phyloP scores from a whole-genome alignment of 1,140 invertebrate genomes.

The Radopholus similis region DNA sequence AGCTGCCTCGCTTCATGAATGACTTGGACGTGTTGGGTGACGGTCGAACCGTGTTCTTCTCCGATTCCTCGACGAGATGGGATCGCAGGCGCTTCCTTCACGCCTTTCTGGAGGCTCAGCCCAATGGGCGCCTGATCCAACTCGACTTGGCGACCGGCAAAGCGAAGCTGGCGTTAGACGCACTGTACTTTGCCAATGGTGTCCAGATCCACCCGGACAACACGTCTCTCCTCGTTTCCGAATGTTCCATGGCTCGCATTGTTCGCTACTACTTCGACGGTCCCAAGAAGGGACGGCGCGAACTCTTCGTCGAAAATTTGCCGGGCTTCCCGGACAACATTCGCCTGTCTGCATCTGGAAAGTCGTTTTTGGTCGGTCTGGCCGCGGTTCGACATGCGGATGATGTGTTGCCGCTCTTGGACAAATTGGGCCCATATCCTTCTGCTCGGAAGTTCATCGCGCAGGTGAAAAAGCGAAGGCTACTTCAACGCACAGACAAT shows the following conservation, averaged over 20 bases:
- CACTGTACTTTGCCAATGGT: conserved; percentile 61
- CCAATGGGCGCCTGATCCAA: conserved; percentile 59
- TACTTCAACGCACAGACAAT: conserved; percentile 39
- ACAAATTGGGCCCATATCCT: conserved; percentile 50
- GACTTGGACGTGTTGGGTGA: conserved; percentile 39
- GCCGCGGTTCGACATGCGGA: conserved; percentile 48
- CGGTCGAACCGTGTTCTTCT: conserved; percentile 40
- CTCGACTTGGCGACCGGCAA: conserved; percentile 48
- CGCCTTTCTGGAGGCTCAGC: conserved; percentile 56
- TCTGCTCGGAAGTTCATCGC: conserved; percentile 57
- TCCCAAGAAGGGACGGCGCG: conserved; percentile 47
- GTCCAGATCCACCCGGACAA: conserved; percentile 59
- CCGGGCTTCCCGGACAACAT: conserved; percentile 63
- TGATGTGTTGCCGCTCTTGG: conserved; percentile 51
- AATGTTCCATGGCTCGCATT: conserved; percentile 59
- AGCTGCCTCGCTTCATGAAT: conserved; percentile 37
- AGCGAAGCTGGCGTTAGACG: conserved; percentile 43
- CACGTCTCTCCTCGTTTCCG: conserved; percentile 55
- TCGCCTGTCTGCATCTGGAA: conserved; percentile 57
- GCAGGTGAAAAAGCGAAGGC: background rate
- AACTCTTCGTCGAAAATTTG: conserved; percentile 61
- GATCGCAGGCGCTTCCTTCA: conserved; percentile 61
- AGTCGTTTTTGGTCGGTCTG: conserved; percentile 45
- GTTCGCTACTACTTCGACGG: conserved; percentile 56
- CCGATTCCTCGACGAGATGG: conserved; percentile 57